Evolutionary conservation across 2,797 vertebrate genomes (phyloP).

Genomic region (Selene dorsalis): DNA sequence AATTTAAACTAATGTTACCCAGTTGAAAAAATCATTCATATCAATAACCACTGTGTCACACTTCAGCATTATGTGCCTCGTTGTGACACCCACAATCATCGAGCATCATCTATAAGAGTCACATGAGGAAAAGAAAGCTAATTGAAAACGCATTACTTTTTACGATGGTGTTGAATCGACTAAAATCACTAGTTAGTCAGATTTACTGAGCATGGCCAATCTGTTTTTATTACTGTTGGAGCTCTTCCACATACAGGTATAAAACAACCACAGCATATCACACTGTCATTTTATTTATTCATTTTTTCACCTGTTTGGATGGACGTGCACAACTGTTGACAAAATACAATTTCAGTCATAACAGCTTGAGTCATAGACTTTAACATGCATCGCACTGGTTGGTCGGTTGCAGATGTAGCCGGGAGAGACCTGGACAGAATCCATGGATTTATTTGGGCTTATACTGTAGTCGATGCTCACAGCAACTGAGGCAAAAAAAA

Average conservation of each 20-base stretch:
- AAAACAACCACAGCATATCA: constrained; percentile 23
- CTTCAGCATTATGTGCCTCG: background rate
- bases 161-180: constrained; percentile 41
- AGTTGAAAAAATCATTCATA: background rate
- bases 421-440: background rate
- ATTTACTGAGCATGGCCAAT: constrained; percentile 51
- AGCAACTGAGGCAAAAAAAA: constrained; percentile 5
- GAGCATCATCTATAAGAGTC: constrained; percentile 24
- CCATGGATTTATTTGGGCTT: constrained; percentile 1
- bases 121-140: constrained; percentile 33
- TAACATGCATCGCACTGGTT: constrained; percentile 8
- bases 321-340: constrained; percentile 7
- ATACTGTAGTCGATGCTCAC: background rate
- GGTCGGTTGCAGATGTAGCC: background rate
- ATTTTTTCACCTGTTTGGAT: background rate
- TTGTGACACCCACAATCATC: constrained; percentile 18
- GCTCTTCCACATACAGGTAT: constrained; percentile 28
- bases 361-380: constrained; percentile 8
- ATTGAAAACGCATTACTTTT: constrained; percentile 48
- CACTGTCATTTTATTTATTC: background rate
- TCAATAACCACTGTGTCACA: background rate
- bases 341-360: constrained; percentile 25
- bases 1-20: background rate
- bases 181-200: constrained; percentile 38
- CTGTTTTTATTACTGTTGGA: constrained; percentile 35